Percentiles rank a stretch among this genome's conserved stretches.
Conservation (phyloP, 1,140 invertebrate species). For the Sinella curviseta region DNA sequence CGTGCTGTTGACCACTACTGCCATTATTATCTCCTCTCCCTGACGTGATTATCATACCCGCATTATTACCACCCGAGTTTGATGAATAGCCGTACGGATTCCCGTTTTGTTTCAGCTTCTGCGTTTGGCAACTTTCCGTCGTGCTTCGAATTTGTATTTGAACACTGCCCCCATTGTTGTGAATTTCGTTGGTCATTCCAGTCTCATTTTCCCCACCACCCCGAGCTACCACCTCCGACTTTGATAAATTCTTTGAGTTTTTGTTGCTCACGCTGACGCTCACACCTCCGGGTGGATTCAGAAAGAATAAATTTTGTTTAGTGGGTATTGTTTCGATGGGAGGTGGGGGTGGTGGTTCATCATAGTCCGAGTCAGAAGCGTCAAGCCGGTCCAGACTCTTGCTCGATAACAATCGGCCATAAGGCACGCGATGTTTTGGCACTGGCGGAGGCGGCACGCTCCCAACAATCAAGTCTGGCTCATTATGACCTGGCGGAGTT, state of each 20-base stretch:
- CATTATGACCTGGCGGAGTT: neutral
- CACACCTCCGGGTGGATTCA: constrained; percentile 2
- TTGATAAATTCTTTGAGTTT: neutral
- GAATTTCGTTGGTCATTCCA: constrained; percentile 9
- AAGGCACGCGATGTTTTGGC: constrained; percentile 28
- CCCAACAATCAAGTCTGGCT: constrained; percentile 12
- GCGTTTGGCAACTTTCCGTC: neutral
- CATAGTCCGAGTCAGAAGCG: constrained; percentile 52
- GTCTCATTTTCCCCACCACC: neutral
- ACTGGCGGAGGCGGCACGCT: constrained; percentile 20
- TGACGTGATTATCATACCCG: neutral
- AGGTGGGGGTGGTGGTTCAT: constrained; percentile 76
- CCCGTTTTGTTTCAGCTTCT: neutral
- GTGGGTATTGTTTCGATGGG: constrained; percentile 85
- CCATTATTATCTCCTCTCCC: neutral
- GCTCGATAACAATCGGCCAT: neutral
- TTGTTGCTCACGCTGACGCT: constrained; percentile 16
- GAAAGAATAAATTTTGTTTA: constrained; percentile 20
- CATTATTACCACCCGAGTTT: neutral
- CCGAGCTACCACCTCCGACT: neutral
- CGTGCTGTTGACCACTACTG: too few relatives aligned
- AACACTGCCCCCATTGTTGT: constrained; percentile 1
- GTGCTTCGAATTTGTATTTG: constrained; percentile 5
- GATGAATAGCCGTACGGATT: neutral
- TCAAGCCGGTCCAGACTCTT: neutral